Conservation (phyloP, 2,888 invertebrate genomes). For the Parnassius apollo region DNA sequence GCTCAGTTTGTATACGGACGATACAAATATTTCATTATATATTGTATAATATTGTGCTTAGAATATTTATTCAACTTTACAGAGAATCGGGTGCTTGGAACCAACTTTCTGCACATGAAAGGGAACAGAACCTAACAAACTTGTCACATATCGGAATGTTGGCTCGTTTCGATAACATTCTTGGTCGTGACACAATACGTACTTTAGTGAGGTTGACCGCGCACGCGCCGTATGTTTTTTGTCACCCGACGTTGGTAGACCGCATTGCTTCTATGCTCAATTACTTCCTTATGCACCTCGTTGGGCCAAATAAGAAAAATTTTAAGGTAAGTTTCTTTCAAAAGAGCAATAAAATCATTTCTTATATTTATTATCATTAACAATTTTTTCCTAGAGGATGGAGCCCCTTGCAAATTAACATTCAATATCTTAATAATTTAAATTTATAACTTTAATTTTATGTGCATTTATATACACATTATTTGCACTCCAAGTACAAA, state of each 20-base stretch:
- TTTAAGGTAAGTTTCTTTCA: conserved; percentile 84
- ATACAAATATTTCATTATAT: too few species aligned
- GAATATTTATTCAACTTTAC: conserved; percentile 9
- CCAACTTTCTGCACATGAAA: conserved; percentile 84
- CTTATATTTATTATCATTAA: too few species aligned
- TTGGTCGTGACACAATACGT: conserved; percentile 93
- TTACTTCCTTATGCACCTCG: conserved; percentile 93
- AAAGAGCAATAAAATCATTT: not conserved
- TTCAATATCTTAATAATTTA: too few species aligned
- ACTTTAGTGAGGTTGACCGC: conserved; percentile 89
- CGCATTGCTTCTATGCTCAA: conserved; percentile 97
- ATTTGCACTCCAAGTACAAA: too few species aligned
- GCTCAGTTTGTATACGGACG: too few species aligned
- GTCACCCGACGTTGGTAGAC: conserved; percentile 94
- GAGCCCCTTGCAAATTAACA: too few species aligned
- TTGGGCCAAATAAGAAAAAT: conserved; percentile 94
- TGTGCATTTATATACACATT: too few species aligned
- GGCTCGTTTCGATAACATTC: conserved; percentile 95
- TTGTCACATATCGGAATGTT: conserved; percentile 90
- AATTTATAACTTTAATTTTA: too few species aligned
- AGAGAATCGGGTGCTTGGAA: conserved; percentile 90
- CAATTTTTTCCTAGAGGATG: too few species aligned
- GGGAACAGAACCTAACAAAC: conserved; percentile 86
- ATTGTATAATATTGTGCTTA: too few species aligned
- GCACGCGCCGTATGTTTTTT: conserved; percentile 89